Conservation (phyloP, 2,113 vertebrate genomes). For the Actenoides lindsayi region DNA sequence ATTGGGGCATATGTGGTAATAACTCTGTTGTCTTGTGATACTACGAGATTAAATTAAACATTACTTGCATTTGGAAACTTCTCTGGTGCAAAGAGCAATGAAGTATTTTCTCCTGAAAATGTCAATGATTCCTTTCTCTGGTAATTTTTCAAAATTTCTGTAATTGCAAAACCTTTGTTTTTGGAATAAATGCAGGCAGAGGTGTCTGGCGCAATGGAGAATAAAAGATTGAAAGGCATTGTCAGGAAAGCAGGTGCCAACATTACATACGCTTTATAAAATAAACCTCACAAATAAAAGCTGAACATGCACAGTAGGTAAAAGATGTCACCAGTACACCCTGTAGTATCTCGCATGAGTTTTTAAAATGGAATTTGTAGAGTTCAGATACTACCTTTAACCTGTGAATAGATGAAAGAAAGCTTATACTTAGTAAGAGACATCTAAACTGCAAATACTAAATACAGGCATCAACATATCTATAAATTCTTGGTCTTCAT, state of each 20-base stretch:
- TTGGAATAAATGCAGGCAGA: background rate
- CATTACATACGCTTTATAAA: background rate
- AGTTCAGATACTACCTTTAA: background rate
- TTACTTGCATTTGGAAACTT: constrained; percentile 8
- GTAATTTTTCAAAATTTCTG: background rate
- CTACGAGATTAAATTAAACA: constrained; percentile 24
- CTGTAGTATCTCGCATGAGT: background rate
- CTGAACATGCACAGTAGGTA: background rate
- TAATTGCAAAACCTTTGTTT: background rate
- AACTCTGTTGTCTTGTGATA: background rate
- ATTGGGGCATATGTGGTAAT: background rate
- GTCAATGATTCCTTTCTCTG: background rate
- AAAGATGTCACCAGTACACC: background rate
- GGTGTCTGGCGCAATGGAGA: background rate
- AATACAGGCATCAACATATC: background rate
- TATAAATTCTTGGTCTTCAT: background rate
- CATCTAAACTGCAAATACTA: too few species aligned
- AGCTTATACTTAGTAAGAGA: background rate
- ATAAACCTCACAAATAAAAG: background rate
- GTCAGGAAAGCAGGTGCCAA: background rate
- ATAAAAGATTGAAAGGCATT: background rate
- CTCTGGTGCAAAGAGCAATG: background rate
- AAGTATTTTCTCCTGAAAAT: constrained; percentile 5
- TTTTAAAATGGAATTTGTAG: background rate
- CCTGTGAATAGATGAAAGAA: background rate